Conservation (phyloP, 2,797 vertebrate species). For the Alca torda region DNA sequence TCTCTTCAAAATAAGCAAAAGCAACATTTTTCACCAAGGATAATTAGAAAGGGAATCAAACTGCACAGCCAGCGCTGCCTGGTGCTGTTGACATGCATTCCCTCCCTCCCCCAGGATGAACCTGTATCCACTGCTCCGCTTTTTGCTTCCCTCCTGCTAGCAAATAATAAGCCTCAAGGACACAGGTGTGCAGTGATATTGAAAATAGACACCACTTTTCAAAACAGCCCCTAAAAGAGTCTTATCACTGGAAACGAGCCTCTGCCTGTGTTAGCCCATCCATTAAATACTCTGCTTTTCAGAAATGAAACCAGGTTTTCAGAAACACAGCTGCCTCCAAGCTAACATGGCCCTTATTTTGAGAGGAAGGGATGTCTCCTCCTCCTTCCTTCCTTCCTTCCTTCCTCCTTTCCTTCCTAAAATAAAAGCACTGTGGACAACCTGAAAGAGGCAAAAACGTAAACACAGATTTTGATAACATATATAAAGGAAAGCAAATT, state of each 20-base stretch:
- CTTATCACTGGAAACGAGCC: neutral
- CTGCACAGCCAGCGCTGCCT: neutral
- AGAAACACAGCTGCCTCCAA: neutral
- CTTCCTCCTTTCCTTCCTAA: neutral
- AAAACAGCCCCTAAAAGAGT: neutral
- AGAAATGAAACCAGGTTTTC: neutral
- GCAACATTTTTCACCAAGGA: neutral
- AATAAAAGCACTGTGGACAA: neutral
- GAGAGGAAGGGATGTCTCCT: neutral
- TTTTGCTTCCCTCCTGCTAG: neutral
- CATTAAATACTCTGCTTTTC: neutral
- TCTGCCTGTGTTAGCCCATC: neutral
- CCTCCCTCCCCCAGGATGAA: neutral
- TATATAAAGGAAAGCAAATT: neutral
- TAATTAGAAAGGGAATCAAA: neutral
- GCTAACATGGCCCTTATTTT: neutral
- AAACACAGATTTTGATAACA: neutral
- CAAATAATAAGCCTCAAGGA: neutral
- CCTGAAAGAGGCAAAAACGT: neutral
- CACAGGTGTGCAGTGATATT: neutral
- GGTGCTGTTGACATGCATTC: neutral
- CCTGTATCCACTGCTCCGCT: neutral
- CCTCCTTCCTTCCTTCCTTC: neutral
- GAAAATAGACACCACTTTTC: neutral
- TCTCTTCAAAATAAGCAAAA: neutral